phyloP scores from a whole-genome alignment of 2,797 vertebrate species.

The Petrocephalus schoutedeni region DNA sequence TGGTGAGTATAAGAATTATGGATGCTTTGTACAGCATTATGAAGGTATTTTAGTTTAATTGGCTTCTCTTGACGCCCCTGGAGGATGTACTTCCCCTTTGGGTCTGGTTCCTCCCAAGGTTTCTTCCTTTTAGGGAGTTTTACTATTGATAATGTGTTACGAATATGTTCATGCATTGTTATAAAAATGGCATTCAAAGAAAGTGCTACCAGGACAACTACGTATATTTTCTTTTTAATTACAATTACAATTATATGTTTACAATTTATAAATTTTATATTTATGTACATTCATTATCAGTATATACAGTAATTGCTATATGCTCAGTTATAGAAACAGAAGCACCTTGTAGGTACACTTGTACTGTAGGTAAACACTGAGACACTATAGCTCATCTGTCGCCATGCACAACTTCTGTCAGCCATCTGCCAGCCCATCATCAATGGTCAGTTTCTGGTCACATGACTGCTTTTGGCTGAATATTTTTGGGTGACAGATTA shows the following conservation, averaged over 20 bases:
- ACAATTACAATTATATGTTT: background rate
- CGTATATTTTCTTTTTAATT: background rate
- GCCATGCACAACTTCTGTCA: background rate
- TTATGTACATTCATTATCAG: background rate
- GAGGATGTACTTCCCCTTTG: too few relatives aligned
- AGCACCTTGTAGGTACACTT: background rate
- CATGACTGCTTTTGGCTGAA: background rate
- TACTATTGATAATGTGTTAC: too few relatives aligned
- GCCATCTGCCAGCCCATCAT: background rate
- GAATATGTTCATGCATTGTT: too few relatives aligned
- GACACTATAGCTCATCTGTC: background rate
- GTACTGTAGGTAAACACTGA: background rate
- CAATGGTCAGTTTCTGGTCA: background rate
- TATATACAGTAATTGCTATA: background rate
- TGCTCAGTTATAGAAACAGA: background rate
- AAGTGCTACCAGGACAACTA: background rate
- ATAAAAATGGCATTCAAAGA: background rate
- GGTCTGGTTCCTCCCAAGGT: too few relatives aligned
- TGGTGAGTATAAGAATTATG: background rate
- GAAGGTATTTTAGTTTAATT: background rate
- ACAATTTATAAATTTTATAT: background rate
- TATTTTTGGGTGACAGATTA: background rate
- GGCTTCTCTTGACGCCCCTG: too few relatives aligned
- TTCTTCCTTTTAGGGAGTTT: too few relatives aligned
- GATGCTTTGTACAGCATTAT: background rate